phyloP scores from a whole-genome alignment of 1,140 invertebrate species.

The Aplysia californica region DNA sequence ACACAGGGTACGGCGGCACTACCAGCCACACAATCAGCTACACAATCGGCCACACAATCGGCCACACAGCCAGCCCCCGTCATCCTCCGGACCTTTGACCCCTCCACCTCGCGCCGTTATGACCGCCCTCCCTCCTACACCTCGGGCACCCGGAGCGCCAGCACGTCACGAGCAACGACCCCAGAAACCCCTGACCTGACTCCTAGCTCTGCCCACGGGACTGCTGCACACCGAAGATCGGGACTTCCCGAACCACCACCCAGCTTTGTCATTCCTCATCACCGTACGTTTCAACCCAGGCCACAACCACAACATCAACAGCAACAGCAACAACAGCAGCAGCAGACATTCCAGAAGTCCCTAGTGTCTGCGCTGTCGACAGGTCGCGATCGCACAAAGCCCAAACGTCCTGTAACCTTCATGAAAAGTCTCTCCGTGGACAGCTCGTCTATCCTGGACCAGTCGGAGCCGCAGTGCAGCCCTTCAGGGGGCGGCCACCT shows the following conservation, averaged over 20 bases:
- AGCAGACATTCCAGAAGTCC: too few relatives aligned
- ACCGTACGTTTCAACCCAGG: background rate
- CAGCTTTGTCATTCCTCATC: constrained; percentile 39
- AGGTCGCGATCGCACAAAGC: background rate
- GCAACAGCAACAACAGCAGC: constrained; percentile 20
- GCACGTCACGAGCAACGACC: constrained; percentile 33
- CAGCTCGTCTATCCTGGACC: background rate
- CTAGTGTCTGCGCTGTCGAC: background rate
- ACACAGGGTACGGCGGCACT: too few relatives aligned
- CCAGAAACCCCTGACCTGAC: constrained; percentile 25
- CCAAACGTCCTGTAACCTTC: constrained; percentile 27
- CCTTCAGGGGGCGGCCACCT: too few relatives aligned
- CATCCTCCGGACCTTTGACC: background rate
- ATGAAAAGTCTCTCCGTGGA: constrained; percentile 42
- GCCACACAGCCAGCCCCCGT: too few relatives aligned
- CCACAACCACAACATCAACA: too few relatives aligned
- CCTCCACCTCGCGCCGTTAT: background rate
- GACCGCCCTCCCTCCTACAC: constrained; percentile 31
- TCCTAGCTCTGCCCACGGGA: background rate
- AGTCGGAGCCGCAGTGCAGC: background rate
- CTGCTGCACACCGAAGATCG: background rate
- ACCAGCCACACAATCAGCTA: too few relatives aligned
- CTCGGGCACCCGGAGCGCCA: constrained; percentile 35
- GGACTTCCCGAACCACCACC: constrained; percentile 33
- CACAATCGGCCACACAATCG: too few relatives aligned